Base-by-base conservation (phyloP, 2,888 invertebrate genomes). In the Cephus pulcher region DNA sequence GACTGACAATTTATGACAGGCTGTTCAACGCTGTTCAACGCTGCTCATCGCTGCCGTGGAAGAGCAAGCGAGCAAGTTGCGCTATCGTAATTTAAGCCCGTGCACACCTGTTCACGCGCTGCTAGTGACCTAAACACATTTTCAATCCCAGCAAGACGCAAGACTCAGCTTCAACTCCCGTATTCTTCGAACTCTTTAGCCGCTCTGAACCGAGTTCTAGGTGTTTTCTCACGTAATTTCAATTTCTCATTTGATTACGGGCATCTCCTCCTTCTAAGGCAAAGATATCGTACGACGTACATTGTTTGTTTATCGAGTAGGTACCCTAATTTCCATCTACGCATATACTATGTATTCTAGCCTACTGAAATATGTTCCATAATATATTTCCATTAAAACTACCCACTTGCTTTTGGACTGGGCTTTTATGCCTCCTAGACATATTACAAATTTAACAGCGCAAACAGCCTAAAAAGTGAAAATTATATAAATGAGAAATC, bases 381-480 rank as follows among this genome's bases (percentile, higher is more conserved):
- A 75, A 70, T 78, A 73, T 73, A 78, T 78, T 75, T 56, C 34
- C 76, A 80, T 76, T 75, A 75, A 76, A 78, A 78, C 77, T 12
- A 71, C 15, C 69, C 69, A 73, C 73, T 12, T 74, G 12, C 33
- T 33, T 33, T 33, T 33, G n/a, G 70, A 69, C 70, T n/a, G 15
- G 32, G n/a, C 35, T 35, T 3, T 35, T 3, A 69, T 23, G 70
- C 11, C n/a, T 69, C 70, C 23, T 32, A 23, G 70, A 9, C n/a
- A 12, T 69, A 75, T 82, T 82, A 81, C 84, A 83, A 81, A 80
- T 81, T 81, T 82, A 76, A 79, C 75, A 77, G 80, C 77, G 77
- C 80, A 80, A 84, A 82, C 84, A 84, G 82, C 80, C 79, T 84
- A 86, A 87, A 86, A 86, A 86, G 85, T 87, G 86, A 84, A 81